Base-by-base conservation (phyloP, 2,888 invertebrate genomes). In the Allolobophora icterica region DNA sequence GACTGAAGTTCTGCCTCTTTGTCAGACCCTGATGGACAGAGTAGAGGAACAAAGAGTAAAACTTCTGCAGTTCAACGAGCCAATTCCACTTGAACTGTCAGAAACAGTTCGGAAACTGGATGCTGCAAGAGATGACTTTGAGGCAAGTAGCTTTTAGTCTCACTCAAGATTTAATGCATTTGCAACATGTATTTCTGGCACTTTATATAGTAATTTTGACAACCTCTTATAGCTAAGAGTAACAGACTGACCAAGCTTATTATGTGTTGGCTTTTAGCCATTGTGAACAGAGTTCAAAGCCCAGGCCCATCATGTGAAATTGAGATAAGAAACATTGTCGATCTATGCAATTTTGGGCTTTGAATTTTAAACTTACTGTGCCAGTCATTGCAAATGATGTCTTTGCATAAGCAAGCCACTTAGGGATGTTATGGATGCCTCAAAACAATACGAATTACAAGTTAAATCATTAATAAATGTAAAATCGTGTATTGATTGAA, bases 1-100 rank as follows among this genome's bases (percentile, higher is more conserved):
- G 34, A 84, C 89, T 83, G 92, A 93, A 19, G 91, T 92, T 21
- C 71, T 34, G 33, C 34, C 58, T 38, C 45, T 52, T 45, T n/a
- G 94, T 58, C 90, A 94, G 11, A 24, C 58, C 3, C 90, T 92
- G 13, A 93, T 94, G 91, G 93, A 94, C 19, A 93, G 93, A 40
- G 93, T 94, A 35, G 93, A 93, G 94, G 94, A 94, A 92, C 90
- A 87, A 38, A 87, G 34, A 24, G 38, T 34, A 30, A 87, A 38
- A 35, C 87, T 87, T 34, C 21, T 38, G 19, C 35, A 87, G 87
- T 38, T 35, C 35, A 38, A 38, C 13, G 87, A 87, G 24, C 35
- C 87, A 34, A 35, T 87, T 87, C 87, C 87, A 6, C 35, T 0
- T 87, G 87, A 33, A 35, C 30, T 87, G 87, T 38, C 24, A 35